Conservation (phyloP, 2,797 vertebrate genomes). For the Liasis olivaceus region DNA sequence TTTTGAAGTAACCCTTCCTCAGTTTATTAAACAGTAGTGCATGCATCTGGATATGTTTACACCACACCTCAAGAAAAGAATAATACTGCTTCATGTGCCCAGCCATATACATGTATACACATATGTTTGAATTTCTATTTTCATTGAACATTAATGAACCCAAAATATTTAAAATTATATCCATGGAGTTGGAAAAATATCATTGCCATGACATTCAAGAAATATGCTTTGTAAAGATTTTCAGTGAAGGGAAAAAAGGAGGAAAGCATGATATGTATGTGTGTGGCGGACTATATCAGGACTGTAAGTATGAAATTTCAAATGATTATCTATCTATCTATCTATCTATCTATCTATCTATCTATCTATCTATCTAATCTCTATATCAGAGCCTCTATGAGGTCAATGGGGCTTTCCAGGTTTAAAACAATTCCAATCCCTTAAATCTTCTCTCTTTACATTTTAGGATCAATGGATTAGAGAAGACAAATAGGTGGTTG, state of each 20-base stretch:
- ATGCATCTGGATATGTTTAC: neutral
- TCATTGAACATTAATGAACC: neutral
- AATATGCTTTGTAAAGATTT: neutral
- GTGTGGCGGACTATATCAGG: neutral
- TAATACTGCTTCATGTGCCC: neutral
- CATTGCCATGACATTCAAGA: neutral
- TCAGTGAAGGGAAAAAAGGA: neutral
- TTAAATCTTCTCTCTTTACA: neutral
- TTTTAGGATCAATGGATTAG: neutral
- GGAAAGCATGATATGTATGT: no score
- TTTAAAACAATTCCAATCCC: neutral
- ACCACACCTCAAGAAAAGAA: neutral
- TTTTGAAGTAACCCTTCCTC: neutral
- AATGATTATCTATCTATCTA: neutral
- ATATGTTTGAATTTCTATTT: neutral
- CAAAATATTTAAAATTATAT: neutral
- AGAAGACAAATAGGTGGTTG: neutral
- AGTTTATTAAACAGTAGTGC: neutral
- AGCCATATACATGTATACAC: neutral
- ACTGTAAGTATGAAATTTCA: neutral
- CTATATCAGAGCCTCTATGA: neutral
- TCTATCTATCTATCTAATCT: neutral
- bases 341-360: no score
- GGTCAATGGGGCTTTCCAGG: accelerated
- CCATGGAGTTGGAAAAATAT: neutral